Evolutionary conservation across 2,113 vertebrate genomes (phyloP), one percentile per base, ranked within the genome.

Genomic region (Anolis sagrei): DNA sequence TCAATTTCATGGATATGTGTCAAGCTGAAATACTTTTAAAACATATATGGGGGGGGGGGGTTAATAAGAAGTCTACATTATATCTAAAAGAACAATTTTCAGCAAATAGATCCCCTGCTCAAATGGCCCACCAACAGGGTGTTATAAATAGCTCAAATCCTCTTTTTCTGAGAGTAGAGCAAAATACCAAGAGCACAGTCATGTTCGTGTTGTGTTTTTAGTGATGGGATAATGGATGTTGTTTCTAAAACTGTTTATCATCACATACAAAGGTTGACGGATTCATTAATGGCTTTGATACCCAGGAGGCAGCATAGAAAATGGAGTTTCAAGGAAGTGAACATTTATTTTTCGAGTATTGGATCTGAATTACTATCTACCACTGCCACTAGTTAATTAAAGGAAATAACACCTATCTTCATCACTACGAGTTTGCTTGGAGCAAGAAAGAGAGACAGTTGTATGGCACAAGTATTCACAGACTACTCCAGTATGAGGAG

Each of bases 341-440:
- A 82, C 79, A 82, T 87, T 81, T 87, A 72, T 84, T 77, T 82
- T 76, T 86, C 86, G 91, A 29, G 85, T 88, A 85, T 92, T 86
- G 90, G 86, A 88, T 76, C 83, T 69, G 49, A 70, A 87, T 84
- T 87, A 72, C 34, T 76, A 76, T 69, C 49, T 76, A 82, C 61
- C 62, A 76, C 49, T 76, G 62, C 82, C 90, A 69, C 81, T 89
- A 91, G 86, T 82, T 86, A 90, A 86, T 86, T 80, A 36, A 87
- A 83, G 75, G 89, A 93, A 93, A 90, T 85, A 91, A 87, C 81
- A 86, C 85, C 86, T 72, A 72, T 76, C 84, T 76, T 2, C 87
- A 88, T 89, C 10, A 75, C 73, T 68, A 76, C n/a, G 4, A 44
- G 89, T 61, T 79, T 73, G 2, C 32, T 74, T 64, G 25, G 7